Evolutionary conservation across 1,140 invertebrate species (phyloP).

Genomic region (Hydropsyche tenuis): DNA sequence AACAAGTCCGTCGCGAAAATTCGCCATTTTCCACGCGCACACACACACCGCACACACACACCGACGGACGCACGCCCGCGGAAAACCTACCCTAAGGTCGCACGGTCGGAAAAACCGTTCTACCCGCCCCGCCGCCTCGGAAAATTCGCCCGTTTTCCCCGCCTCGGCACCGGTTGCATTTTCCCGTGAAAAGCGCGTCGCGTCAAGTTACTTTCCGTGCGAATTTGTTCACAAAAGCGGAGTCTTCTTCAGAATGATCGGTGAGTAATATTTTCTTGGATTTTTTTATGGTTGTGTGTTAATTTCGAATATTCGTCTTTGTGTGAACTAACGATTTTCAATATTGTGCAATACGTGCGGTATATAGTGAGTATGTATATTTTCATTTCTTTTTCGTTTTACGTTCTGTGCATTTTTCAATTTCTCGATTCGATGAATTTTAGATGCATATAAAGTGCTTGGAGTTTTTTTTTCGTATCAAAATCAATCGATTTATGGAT

Average conservation of each 20-base stretch:
- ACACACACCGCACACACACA: background rate
- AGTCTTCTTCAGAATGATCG: constrained; percentile 26
- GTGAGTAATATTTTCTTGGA: background rate
- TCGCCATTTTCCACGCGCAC: background rate
- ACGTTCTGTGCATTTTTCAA: no score
- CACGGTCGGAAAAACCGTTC: background rate
- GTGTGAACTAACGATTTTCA: background rate
- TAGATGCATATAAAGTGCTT: no score
- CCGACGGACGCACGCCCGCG: no score
- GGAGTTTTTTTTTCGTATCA: no score
- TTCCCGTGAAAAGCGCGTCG: no score
- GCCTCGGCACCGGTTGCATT: no score
- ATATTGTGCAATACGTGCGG: no score
- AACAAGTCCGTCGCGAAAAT: constrained; percentile 20
- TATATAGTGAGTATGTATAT: no score
- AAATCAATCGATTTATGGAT: no score
- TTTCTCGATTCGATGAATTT: no score
- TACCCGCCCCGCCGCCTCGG: background rate
- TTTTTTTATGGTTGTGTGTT: background rate
- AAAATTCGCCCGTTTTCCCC: background rate
- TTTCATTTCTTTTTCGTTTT: no score
- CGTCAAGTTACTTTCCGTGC: background rate
- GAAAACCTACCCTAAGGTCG: background rate
- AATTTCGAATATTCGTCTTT: background rate
- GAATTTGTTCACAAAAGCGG: constrained; percentile 18